phyloP scores from a whole-genome alignment of 2,888 invertebrate species.

The Oligia latruncula region DNA sequence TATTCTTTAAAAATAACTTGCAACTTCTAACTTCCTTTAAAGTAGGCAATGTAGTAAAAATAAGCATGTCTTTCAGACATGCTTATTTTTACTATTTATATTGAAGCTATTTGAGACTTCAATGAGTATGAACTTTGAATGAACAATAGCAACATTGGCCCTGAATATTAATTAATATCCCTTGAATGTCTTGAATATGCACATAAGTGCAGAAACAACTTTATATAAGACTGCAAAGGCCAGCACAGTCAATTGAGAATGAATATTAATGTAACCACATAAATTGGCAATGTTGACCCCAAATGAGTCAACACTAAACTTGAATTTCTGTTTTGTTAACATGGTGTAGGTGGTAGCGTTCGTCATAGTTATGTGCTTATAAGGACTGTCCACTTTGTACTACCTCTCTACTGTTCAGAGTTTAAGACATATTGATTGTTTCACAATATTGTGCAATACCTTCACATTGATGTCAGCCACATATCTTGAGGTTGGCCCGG shows the following conservation, averaged over 20 bases:
- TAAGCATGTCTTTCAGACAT: neutral
- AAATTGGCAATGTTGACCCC: neutral
- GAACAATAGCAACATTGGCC: conserved; percentile 33
- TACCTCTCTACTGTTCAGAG: neutral
- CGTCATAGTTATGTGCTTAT: conserved; percentile 22
- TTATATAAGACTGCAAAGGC: conserved; percentile 13
- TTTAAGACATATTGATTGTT: neutral
- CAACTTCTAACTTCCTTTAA: neutral
- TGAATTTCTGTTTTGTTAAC: conserved; percentile 7
- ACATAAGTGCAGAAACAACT: neutral
- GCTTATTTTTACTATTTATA: no score
- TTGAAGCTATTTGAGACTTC: neutral
- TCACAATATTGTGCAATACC: conserved; percentile 86
- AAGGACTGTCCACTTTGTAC: conserved; percentile 27
- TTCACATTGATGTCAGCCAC: conserved; percentile 96
- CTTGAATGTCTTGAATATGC: conserved; percentile 8
- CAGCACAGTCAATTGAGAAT: conserved; percentile 23
- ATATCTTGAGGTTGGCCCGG: conserved; percentile 94
- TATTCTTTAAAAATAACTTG: neutral
- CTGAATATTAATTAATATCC: conserved; percentile 34
- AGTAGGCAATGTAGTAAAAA: neutral
- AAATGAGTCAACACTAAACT: neutral
- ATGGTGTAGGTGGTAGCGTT: conserved; percentile 33
- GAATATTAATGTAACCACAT: conserved; percentile 26
- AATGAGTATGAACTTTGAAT: neutral